Evolutionary conservation across 2,888 invertebrate genomes (phyloP), one percentile per base, ranked within the genome.

Genomic region (Hypercompe scribonia): DNA sequence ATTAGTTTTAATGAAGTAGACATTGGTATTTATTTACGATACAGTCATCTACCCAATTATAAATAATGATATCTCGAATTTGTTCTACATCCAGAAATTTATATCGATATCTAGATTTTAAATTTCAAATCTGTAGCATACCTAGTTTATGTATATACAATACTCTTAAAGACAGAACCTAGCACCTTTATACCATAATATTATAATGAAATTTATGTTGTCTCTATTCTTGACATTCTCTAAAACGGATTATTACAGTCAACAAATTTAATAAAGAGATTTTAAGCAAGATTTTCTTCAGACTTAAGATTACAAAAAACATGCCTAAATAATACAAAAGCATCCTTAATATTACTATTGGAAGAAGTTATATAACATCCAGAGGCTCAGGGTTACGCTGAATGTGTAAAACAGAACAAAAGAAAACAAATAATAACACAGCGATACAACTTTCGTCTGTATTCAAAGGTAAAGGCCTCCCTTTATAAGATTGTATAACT

Each of bases 401-500:
- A 61, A 31, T 61, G 61, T 61, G 61, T 31, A 34, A 67, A 67
- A 50, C 67, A 24, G 46, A 50, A 67, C 67, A 67, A 67, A 67
- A 67, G 24, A 67, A 67, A 67, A 50, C 46, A 67, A 67, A 67
- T 50, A 46, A 67, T 24, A 65, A 33, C 42, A 66, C 21, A 67
- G 46, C 46, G 67, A 67, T 67, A 67, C 50, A 67, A 67, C 50
- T 67, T 67, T 67, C 67, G 31, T 67, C 67, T 50, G 31, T 42
- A 31, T 42, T 67, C 67, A 67, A 67, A 50, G 67, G 67, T 65
- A 65, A 36, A 65, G 36, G 34, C 64, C 34, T 65, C 36, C 11
- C 64, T 65, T 65, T 36, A 36, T 67, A 46, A 66, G 66, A 42
- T 31, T 67, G 46, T 39, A 50, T 50, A 67, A 68, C 68, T 68